Base-by-base conservation (phyloP, 2,797 vertebrate species). In the Furcifer pardalis region DNA sequence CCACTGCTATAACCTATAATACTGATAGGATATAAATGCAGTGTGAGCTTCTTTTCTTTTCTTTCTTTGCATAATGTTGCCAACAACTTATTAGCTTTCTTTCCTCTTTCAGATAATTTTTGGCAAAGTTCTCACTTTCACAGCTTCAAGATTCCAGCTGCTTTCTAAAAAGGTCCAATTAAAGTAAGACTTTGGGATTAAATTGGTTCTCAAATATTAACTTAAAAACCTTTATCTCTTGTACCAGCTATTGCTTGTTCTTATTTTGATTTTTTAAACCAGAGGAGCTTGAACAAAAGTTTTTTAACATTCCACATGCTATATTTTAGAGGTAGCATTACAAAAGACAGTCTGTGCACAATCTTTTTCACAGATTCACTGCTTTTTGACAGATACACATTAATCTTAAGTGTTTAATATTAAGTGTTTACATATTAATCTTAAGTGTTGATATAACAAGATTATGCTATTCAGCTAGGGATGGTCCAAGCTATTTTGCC, bases 161-260 rank as follows among this genome's bases (percentile, higher is more conserved):
- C 40, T 32, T 42, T 63, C 42, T 79, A 59, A 30, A 63, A 63
- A 84, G 59, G 42, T 37, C 25, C 65, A 73, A 73, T 84, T 84
- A 59, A 32, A 79, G 73, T 62, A 84, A 79, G 56, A 25, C 52
- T 60, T 49, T 40, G 77, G 56, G 62, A 72, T 84, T 71, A 78
- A 84, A 78, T 63, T 15, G 44, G 59, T 73, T 62, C 42, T 79
- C 71, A 79, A 27, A 37, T 46, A 69, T 32, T 63, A 66, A 66
- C 35, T 37, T 46, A 37, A 52, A 65, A 79, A 25, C 27, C 32
- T 73, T 79, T 84, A 84, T 73, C 77, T 73, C 32, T 84, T 63
- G 42, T 84, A 73, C 68, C 42, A 84, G 32, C 52, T 37, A 62
- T 71, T 72, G 42, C 25, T 72, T 27, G 15, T 62, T 79, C n/a